These are phyloP conservation scores for Coptodon rendalli DNA, from an alignment of 2,113 vertebrate species.

Conservation along the genomic window DNA sequence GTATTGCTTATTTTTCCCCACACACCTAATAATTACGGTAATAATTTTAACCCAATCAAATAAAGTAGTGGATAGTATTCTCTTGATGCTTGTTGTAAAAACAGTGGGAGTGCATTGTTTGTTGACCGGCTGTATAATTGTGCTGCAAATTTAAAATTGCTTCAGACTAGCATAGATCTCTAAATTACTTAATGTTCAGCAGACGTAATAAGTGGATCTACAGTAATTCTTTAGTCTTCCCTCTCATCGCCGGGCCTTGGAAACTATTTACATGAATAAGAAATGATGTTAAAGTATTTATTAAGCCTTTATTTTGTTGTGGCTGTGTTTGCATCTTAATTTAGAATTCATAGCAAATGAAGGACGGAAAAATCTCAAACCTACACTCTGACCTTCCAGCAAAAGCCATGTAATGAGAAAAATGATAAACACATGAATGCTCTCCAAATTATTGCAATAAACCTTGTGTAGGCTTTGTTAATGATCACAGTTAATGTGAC, in stretches of 20 bases:
- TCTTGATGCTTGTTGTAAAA: background rate
- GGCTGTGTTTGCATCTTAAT: conserved; percentile 34
- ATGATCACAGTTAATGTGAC: conserved; percentile 41
- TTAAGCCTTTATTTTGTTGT: conserved; percentile 20
- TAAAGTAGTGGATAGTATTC: background rate
- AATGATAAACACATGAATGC: conserved; percentile 33
- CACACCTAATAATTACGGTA: background rate
- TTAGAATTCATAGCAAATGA: background rate
- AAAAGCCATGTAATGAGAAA: background rate
- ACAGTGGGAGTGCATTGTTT: background rate
- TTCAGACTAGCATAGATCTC: background rate
- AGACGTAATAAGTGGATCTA: background rate
- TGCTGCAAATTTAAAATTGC: background rate
- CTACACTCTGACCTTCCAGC: conserved; percentile 40
- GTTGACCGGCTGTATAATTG: background rate
- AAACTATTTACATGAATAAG: conserved; percentile 26
- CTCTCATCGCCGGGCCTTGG: background rate
- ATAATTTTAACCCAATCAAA: background rate
- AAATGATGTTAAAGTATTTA: conserved; percentile 54
- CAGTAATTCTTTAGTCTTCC: background rate
- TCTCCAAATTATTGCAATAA: conserved; percentile 14
- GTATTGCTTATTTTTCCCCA: background rate
- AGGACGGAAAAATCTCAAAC: background rate
- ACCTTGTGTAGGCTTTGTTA: conserved; percentile 39
- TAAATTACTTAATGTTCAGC: background rate